Percentiles rank a stretch among this genome's conserved stretches.
phyloP scores from a whole-genome alignment of 2,797 vertebrate species.

The Chromis chromis region DNA sequence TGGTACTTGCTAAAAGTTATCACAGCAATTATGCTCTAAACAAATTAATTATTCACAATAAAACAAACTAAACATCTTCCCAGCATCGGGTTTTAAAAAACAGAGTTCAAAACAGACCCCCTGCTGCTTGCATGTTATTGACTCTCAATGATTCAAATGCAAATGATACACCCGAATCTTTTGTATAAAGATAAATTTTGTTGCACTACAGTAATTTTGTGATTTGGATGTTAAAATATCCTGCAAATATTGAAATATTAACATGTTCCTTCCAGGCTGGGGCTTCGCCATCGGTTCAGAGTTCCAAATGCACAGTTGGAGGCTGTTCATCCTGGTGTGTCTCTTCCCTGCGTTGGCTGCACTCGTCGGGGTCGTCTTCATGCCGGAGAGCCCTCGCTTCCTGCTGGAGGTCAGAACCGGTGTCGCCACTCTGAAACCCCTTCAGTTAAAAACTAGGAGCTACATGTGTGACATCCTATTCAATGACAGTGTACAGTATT shows the following conservation, averaged over 20 bases:
- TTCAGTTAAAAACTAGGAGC: not conserved
- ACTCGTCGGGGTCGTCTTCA: slow-evolving; percentile 91
- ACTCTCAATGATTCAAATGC: slow-evolving; percentile 6
- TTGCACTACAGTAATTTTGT: not conserved
- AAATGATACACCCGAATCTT: not conserved
- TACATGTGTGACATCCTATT: not conserved
- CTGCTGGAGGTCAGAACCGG: slow-evolving; percentile 92
- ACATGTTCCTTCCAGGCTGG: slow-evolving; percentile 87
- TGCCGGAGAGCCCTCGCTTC: slow-evolving; percentile 97
- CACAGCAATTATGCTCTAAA: not conserved
- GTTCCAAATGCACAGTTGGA: slow-evolving; percentile 97
- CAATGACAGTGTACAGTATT: slow-evolving; percentile 12
- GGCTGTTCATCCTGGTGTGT: slow-evolving; percentile 94
- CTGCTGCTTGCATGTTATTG: not conserved
- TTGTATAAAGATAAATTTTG: not conserved
- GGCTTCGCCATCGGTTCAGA: slow-evolving; percentile 94
- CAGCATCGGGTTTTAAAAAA: slow-evolving; percentile 4
- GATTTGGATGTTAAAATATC: slow-evolving; percentile 2
- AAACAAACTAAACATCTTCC: slow-evolving; percentile 8
- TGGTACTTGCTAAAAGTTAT: slow-evolving; percentile 1
- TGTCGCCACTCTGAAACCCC: not conserved
- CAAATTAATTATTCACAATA: slow-evolving; percentile 22
- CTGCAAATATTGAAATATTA: not conserved
- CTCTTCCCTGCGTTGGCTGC: slow-evolving; percentile 91
- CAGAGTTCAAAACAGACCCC: not conserved